Evolutionary conservation across 2,888 invertebrate species (phyloP).

Genomic region (Eurois occulta): DNA sequence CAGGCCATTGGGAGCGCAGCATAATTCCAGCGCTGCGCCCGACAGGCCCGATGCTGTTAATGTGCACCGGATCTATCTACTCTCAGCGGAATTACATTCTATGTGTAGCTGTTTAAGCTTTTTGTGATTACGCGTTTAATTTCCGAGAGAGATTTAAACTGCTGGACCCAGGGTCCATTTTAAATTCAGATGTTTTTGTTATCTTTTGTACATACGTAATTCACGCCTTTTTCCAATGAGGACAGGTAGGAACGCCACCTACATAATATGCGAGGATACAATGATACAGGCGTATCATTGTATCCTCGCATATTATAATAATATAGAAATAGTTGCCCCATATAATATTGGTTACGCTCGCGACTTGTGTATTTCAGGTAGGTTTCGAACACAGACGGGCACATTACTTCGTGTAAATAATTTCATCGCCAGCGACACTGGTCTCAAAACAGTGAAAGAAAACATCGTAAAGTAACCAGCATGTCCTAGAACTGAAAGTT

Average conservation of each 20-base stretch:
- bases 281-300: too few species aligned
- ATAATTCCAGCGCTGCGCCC: conserved; percentile 11
- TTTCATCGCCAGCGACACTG: neutral
- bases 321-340: neutral
- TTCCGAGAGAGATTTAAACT: conserved; percentile 23
- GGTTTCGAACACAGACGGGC: neutral
- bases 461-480: neutral
- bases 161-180: neutral
- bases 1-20: conserved; percentile 18
- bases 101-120: conserved; percentile 17
- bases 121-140: conserved; percentile 35
- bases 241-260: neutral
- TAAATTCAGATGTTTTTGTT: neutral
- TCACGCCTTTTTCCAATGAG: neutral
- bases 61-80: conserved; percentile 14
- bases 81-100: conserved; percentile 20
- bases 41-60: conserved; percentile 25
- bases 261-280: too few species aligned
- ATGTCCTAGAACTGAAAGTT: neutral
- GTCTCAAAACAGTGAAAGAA: neutral
- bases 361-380: neutral
- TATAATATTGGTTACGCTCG: neutral
- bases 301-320: neutral
- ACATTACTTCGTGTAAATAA: neutral
- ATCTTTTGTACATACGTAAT: neutral